phyloP scores from a whole-genome alignment of 2,113 vertebrate species.

The Seriola aureovittata region DNA sequence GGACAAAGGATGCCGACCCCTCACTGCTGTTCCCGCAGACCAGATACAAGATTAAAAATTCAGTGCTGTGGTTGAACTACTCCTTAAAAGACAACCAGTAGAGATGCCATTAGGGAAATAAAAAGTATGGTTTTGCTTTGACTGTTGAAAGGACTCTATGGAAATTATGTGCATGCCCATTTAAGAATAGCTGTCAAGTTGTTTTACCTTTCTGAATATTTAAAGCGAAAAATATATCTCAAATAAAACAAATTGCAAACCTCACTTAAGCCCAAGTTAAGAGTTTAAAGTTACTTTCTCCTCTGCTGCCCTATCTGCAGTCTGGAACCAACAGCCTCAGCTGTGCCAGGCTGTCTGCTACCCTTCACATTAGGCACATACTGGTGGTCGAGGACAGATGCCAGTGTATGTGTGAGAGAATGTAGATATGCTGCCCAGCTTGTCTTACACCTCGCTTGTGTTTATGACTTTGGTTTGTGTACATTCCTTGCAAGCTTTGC shows the following conservation, averaged over 20 bases:
- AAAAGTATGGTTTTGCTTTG: not conserved
- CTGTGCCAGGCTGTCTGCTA: constrained; percentile 14
- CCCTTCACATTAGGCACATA: constrained; percentile 23
- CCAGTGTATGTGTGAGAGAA: constrained; percentile 55
- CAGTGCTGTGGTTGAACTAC: constrained; percentile 8
- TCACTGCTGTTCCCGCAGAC: not conserved
- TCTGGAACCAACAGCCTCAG: constrained; percentile 13
- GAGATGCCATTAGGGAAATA: not conserved
- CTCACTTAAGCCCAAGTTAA: constrained; percentile 29
- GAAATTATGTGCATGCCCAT: not conserved
- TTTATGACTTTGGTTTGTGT: constrained; percentile 59
- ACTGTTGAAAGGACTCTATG: constrained; percentile 4
- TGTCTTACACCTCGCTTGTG: constrained; percentile 27
- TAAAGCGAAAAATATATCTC: not conserved
- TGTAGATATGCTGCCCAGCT: constrained; percentile 35
- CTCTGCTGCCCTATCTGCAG: not conserved
- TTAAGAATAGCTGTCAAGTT: constrained; percentile 17
- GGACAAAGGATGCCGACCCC: not conserved
- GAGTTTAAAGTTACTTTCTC: constrained; percentile 46
- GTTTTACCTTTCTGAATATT: constrained; percentile 3
- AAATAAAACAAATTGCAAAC: constrained; percentile 36
- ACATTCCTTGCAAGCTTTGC: constrained; percentile 26
- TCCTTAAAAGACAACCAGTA: not conserved
- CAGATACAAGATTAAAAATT: constrained; percentile 3
- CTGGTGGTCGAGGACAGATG: constrained; percentile 29